Evolutionary conservation across 2,113 vertebrate species (phyloP).

Genomic region (Poeciliopsis turrubarensis): DNA sequence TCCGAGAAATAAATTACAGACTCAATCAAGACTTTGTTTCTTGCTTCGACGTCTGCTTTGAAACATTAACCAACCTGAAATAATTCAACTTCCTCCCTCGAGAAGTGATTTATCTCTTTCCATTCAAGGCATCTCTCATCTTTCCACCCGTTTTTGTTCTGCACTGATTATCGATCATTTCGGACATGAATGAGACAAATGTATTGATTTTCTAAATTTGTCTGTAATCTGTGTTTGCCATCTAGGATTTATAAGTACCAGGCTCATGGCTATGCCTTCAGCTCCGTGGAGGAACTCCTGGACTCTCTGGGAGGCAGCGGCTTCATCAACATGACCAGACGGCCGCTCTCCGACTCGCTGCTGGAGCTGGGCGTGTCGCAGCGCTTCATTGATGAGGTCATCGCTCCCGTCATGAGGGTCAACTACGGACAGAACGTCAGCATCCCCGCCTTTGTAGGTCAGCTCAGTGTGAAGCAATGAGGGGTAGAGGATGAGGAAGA

Average conservation of each 20-base stretch:
- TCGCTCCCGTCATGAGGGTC: constrained; percentile 90
- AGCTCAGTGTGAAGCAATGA: constrained; percentile 38
- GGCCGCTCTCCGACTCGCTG: constrained; percentile 89
- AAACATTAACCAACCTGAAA: constrained; percentile 14
- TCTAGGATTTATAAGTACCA: constrained; percentile 97
- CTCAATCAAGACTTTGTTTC: neutral
- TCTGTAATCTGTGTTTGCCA: neutral
- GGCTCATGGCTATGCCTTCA: constrained; percentile 94
- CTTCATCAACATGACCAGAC: constrained; percentile 95
- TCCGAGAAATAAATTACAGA: neutral
- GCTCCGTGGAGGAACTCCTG: constrained; percentile 91
- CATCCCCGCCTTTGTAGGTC: constrained; percentile 96
- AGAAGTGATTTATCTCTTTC: constrained; percentile 35
- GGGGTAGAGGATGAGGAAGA: neutral
- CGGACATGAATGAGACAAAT: neutral
- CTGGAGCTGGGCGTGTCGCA: constrained; percentile 93
- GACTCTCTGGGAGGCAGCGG: constrained; percentile 88
- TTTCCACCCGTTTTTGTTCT: neutral
- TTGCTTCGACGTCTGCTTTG: constrained; percentile 15
- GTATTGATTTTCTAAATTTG: neutral
- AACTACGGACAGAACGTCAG: constrained; percentile 93
- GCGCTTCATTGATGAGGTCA: constrained; percentile 94
- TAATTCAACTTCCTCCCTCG: constrained; percentile 31
- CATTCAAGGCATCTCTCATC: constrained; percentile 6
- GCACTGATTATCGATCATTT: neutral